Base-by-base conservation (phyloP, 1,140 invertebrate species). In the Littorina saxatilis region DNA sequence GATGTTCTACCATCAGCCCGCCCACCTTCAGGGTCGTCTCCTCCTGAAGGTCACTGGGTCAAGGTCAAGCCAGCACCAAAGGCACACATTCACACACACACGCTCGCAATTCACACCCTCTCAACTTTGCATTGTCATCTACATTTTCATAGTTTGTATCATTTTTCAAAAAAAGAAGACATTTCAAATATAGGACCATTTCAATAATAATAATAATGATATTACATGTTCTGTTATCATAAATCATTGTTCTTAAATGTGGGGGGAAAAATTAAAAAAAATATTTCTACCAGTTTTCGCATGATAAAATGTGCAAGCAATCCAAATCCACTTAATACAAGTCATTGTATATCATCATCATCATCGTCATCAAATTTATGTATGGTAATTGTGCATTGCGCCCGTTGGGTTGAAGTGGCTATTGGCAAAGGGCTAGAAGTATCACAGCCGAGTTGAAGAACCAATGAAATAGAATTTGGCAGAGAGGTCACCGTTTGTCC, bases 321-420 rank as follows among this genome's bases (percentile, higher is more conserved):
- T 78, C 74, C 50, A 76, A 52, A 37, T 76, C 74, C 50, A 55
- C n/a, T 76, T 13, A 55, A 61, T 39, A n/a, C 55, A 43, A 43
- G 58, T 63, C 76, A 78, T 78, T 43, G 35, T 63, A 63, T 39
- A 35, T 78, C 52, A 61, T 43, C 37, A 43, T 78, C 55, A 78
- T 78, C 52, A 78, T 40, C 52, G 40, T 40, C 39, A 29, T 63
- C 58, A 78, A n/a, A 58, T 63, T 39, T 78, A 78, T 78, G 76
- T 63, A 78, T 78, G 76, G 76, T 78, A 58, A 78, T 78, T 78
- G 76, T 78, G 76, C 76, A 78, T 78, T 78, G 76, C 76, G 76
- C 76, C 76, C 76, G 39, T 27, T 52, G 76, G 75, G 55, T 73
- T 73, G 39, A 52, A 73, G 58, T 29, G 39, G 32, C 76, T 78